Percentiles rank a stretch among this genome's conserved stretches.
Evolutionary conservation across 64 coral and sea anemone genomes (phyloP).

Genomic region (Platygyra sinensis): DNA sequence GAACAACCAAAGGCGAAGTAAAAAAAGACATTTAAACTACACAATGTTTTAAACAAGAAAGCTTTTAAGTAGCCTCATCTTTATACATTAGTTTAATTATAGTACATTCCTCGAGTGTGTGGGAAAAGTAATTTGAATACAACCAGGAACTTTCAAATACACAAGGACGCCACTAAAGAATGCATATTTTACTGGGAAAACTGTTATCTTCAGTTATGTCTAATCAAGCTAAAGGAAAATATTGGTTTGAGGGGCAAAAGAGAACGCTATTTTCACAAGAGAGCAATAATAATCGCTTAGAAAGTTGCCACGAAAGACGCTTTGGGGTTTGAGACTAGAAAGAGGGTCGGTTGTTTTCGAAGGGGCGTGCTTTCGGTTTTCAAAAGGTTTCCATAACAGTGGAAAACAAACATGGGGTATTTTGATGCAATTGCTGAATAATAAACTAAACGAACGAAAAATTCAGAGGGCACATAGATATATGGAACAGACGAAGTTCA

Average conservation of each 20-base stretch:
- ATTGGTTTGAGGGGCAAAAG: not conserved
- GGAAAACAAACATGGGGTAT: constrained; percentile 27
- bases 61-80: constrained; percentile 24
- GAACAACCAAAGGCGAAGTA: not conserved
- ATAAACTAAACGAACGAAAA: not conserved
- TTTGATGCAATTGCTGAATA: constrained; percentile 23
- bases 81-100: constrained; percentile 53
- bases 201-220: constrained; percentile 9
- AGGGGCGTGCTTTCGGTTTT: constrained; percentile 5
- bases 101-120: constrained; percentile 40
- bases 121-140: constrained; percentile 50
- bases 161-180: constrained; percentile 15
- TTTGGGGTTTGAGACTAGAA: not conserved
- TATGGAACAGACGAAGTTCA: not conserved
- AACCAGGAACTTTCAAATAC: constrained; percentile 47
- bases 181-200: constrained; percentile 19
- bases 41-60: not conserved
- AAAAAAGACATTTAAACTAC: not conserved
- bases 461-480: not conserved
- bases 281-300: not conserved
- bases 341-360: constrained; percentile 3
- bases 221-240: not conserved
- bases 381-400: constrained; percentile 45
- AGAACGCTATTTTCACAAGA: not conserved
- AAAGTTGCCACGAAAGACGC: not conserved